phyloP scores from a whole-genome alignment of 1,140 invertebrate genomes.

The Delia radicum region DNA sequence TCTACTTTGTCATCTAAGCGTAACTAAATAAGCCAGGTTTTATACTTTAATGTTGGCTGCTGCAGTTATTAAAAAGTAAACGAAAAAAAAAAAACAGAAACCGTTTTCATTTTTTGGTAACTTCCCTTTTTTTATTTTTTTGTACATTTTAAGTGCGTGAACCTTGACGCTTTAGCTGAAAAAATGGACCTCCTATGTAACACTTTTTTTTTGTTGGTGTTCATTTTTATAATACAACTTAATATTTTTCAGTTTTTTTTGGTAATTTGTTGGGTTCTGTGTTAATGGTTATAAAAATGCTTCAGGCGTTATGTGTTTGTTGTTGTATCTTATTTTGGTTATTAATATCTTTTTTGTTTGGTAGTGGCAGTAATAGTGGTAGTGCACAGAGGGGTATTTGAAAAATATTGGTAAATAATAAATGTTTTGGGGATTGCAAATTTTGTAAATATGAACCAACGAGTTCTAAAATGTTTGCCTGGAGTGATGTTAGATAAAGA shows the following conservation, averaged over 20 bases:
- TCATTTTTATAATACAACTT: too few species aligned
- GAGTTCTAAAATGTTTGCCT: too few species aligned
- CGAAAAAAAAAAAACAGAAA: background rate
- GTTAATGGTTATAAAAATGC: slow-evolving; percentile 17
- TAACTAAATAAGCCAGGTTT: slow-evolving; percentile 9
- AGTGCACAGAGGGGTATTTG: too few species aligned
- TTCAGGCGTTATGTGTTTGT: slow-evolving; percentile 17
- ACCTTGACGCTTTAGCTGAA: slow-evolving; percentile 18
- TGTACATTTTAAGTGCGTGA: slow-evolving; percentile 7
- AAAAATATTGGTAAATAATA: too few species aligned
- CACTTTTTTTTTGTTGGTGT: background rate
- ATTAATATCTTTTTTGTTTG: slow-evolving; percentile 6
- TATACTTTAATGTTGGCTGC: background rate
- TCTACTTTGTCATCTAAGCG: slow-evolving; percentile 15
- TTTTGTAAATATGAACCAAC: too few species aligned
- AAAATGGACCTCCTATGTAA: slow-evolving; percentile 24
- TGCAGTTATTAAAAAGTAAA: background rate
- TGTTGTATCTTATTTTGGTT: slow-evolving; percentile 9
- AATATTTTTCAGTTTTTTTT: background rate
- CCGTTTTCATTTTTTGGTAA: background rate
- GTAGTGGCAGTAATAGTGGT: background rate
- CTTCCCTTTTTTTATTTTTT: background rate
- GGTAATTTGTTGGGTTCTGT: slow-evolving; percentile 17
- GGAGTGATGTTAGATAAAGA: too few species aligned
- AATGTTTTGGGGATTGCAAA: too few species aligned